Conservation (phyloP, 2,797 vertebrate genomes). For the Spondyliosoma cantharus region DNA sequence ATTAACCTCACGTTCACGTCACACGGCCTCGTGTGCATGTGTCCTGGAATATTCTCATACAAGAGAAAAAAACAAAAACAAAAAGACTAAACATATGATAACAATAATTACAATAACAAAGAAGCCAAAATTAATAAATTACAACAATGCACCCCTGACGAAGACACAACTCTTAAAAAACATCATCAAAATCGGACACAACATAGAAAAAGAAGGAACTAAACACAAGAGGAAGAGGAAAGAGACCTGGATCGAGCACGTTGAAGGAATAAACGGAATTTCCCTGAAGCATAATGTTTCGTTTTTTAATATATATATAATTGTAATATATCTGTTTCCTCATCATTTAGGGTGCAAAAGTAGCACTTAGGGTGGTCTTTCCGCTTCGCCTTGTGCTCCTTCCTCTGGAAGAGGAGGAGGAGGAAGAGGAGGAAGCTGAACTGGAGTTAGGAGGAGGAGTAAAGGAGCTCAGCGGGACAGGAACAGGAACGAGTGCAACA, state of each 20-base stretch:
- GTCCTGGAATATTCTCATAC: conserved; percentile 73
- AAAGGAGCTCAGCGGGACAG: conserved; percentile 81
- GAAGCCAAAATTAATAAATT: conserved; percentile 79
- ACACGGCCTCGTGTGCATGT: conserved; percentile 51
- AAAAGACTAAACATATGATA: conserved; percentile 67
- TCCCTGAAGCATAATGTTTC: conserved; percentile 83
- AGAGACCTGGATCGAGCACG: conserved; percentile 69
- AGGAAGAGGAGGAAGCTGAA: conserved; percentile 68
- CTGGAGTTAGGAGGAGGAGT: conserved; percentile 52
- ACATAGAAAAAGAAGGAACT: conserved; percentile 55
- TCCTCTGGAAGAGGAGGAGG: conserved; percentile 38
- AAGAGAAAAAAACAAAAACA: conserved; percentile 56
- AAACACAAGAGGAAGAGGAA: conserved; percentile 66
- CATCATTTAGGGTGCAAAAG: conserved; percentile 76
- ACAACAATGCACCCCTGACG: conserved; percentile 76
- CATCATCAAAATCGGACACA: conserved; percentile 61
- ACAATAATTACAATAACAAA: conserved; percentile 76
- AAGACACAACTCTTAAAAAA: conserved; percentile 69
- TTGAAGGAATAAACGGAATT: conserved; percentile 70
- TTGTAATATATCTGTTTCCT: conserved; percentile 60
- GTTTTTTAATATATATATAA: conserved; percentile 42
- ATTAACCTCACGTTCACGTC: conserved; percentile 47
- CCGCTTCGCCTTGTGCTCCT: conserved; percentile 63
- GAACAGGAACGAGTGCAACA: conserved; percentile 83
- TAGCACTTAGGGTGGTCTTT: conserved; percentile 73